phyloP scores from a whole-genome alignment of 2,888 invertebrate species.

The Andrena minutula region DNA sequence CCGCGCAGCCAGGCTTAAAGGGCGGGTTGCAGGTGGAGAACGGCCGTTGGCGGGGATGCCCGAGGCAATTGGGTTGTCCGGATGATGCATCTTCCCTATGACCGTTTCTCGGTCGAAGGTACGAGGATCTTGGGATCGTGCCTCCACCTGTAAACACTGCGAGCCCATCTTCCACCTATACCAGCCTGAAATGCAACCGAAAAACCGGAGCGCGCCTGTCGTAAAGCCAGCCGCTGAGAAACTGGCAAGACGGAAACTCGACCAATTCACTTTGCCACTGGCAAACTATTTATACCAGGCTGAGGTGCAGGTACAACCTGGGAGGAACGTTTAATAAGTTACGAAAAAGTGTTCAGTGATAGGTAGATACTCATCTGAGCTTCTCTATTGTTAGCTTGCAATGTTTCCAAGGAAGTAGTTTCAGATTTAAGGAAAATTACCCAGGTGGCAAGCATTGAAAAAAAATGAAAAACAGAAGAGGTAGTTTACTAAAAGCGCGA shows the following conservation, averaged over 20 bases:
- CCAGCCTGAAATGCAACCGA: slow-evolving; percentile 60
- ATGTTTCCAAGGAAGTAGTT: too few relatives aligned
- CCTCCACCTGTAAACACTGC: slow-evolving; percentile 77
- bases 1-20: slow-evolving; percentile 44
- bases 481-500: too few relatives aligned
- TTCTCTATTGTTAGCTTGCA: too few relatives aligned
- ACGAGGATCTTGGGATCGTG: slow-evolving; percentile 64
- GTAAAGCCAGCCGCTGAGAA: slow-evolving; percentile 63
- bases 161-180: slow-evolving; percentile 74
- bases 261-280: slow-evolving; percentile 2
- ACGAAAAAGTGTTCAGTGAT: neutral
- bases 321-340: neutral
- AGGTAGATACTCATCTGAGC: too few relatives aligned
- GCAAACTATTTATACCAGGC: neutral
- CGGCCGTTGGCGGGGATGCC: slow-evolving; percentile 58
- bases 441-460: too few relatives aligned
- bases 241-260: neutral
- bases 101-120: slow-evolving; percentile 53
- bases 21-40: slow-evolving; percentile 74
- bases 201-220: slow-evolving; percentile 71
- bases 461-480: too few relatives aligned
- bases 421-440: too few relatives aligned
- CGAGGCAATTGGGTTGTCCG: slow-evolving; percentile 62
- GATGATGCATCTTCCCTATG: slow-evolving; percentile 58
- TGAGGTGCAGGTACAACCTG: neutral